phyloP scores from a whole-genome alignment of 1,140 invertebrate genomes.

The Augochlora pura region DNA sequence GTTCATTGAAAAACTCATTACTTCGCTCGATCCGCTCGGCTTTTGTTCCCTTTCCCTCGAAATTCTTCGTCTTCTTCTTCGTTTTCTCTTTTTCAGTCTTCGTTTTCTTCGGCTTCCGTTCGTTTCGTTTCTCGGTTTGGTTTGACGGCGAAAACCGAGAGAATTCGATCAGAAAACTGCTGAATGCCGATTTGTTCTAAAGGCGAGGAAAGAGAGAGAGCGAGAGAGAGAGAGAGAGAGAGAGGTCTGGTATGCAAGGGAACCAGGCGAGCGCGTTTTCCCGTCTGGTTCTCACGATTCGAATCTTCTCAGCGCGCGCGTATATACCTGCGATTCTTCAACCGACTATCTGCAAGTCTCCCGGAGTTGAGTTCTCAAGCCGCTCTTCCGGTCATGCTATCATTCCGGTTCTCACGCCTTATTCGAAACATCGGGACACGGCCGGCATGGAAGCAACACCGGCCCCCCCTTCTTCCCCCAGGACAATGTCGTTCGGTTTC shows the following conservation, averaged over 20 bases:
- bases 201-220: too few species aligned
- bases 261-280: slow-evolving; percentile 48
- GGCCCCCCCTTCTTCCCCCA: neutral
- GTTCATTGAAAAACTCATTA: slow-evolving; percentile 8
- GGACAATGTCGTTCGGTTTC: slow-evolving; percentile 16
- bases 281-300: slow-evolving; percentile 64
- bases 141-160: too few species aligned
- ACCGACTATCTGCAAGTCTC: slow-evolving; percentile 56
- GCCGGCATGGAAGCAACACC: slow-evolving; percentile 50
- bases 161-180: slow-evolving; percentile 33
- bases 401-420: slow-evolving; percentile 65
- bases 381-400: slow-evolving; percentile 65
- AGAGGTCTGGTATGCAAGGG: slow-evolving; percentile 30
- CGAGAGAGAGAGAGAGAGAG: too few species aligned
- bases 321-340: slow-evolving; percentile 60
- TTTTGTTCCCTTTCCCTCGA: neutral
- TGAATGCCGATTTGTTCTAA: slow-evolving; percentile 29
- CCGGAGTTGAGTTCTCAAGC: slow-evolving; percentile 61
- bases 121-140: too few species aligned
- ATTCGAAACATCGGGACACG: slow-evolving; percentile 56
- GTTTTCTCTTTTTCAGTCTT: too few species aligned
- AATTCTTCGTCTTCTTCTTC: too few species aligned
- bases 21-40: neutral
- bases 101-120: neutral
- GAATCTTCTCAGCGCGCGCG: slow-evolving; percentile 57